Evolutionary conservation across 2,797 vertebrate genomes (phyloP).

Genomic region (Characodon lateralis): DNA sequence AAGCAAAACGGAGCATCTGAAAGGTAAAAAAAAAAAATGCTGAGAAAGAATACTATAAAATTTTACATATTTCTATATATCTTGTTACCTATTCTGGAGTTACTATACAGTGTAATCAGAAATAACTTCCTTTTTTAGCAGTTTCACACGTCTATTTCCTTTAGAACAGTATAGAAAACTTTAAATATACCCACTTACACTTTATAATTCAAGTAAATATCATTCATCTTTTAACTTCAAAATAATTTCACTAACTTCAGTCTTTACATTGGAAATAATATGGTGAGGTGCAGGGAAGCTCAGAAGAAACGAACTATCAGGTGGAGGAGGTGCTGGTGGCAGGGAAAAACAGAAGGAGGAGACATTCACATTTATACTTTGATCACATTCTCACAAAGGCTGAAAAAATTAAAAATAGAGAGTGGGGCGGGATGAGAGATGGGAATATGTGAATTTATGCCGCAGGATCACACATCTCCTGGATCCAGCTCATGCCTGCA

Average conservation of each 20-base stretch:
- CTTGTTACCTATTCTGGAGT: background rate
- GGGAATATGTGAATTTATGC: slow-evolving; percentile 69
- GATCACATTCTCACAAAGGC: slow-evolving; percentile 21
- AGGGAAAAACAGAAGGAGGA: slow-evolving; percentile 36
- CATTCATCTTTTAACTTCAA: slow-evolving; percentile 4
- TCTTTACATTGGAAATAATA: slow-evolving; percentile 31
- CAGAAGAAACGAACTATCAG: slow-evolving; percentile 7
- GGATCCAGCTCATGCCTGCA: slow-evolving; percentile 74
- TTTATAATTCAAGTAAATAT: slow-evolving; percentile 8
- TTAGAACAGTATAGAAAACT: slow-evolving; percentile 18
- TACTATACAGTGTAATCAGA: slow-evolving; percentile 3
- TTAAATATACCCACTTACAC: slow-evolving; percentile 30
- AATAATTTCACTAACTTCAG: slow-evolving; percentile 19
- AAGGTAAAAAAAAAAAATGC: slow-evolving; percentile 1
- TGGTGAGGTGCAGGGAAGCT: slow-evolving; percentile 29
- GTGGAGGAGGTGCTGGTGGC: slow-evolving; percentile 20
- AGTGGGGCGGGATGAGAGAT: background rate
- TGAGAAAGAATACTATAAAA: background rate
- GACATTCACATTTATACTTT: slow-evolving; percentile 3
- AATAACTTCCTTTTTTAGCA: slow-evolving; percentile 1
- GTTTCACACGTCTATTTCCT: background rate
- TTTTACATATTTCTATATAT: background rate
- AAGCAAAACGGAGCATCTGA: slow-evolving; percentile 29
- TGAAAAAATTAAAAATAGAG: slow-evolving; percentile 14
- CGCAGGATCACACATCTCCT: slow-evolving; percentile 87